Evolutionary conservation across 2,888 invertebrate species (phyloP).

Genomic region (Lithophane leautieri): DNA sequence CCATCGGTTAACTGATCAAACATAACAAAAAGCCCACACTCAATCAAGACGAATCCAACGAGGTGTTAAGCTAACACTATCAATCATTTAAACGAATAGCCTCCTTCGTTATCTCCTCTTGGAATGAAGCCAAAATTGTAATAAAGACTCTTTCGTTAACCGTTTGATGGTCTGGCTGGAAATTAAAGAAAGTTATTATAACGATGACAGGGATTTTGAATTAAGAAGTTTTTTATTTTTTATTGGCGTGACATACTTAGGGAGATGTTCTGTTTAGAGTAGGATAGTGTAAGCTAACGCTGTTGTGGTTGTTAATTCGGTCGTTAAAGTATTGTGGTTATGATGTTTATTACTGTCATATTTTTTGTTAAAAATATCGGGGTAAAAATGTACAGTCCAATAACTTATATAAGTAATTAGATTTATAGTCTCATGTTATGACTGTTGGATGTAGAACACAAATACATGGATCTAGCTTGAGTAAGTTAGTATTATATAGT

Average conservation of each 20-base stretch:
- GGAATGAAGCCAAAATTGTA: conserved; percentile 87
- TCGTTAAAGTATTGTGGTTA: conserved; percentile 49
- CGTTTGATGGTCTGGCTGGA: conserved; percentile 77
- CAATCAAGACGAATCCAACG: conserved; percentile 87
- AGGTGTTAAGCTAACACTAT: conserved; percentile 88
- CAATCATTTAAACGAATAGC: conserved; percentile 82
- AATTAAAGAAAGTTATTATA: conserved; percentile 69
- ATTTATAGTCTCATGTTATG: conserved; percentile 20
- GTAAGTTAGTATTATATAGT: no score
- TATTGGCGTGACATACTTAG: conserved; percentile 55
- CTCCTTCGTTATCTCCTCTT: conserved; percentile 81
- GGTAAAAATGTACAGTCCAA: conserved; percentile 4
- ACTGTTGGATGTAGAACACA: background rate
- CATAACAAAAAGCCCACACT: conserved; percentile 88
- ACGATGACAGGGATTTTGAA: conserved; percentile 66
- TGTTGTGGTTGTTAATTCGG: conserved; percentile 53
- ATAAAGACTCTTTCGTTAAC: conserved; percentile 87
- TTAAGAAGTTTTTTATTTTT: conserved; percentile 64
- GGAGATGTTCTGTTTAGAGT: conserved; percentile 57
- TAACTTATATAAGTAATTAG: conserved; percentile 16
- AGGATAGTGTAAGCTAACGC: conserved; percentile 50
- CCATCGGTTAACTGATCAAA: conserved; percentile 89
- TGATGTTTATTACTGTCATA: conserved; percentile 44
- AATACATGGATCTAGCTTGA: no score
- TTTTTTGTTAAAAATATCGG: conserved; percentile 37